Base-by-base conservation (phyloP, 2,797 vertebrate species). In the Hippocampus kuda region DNA sequence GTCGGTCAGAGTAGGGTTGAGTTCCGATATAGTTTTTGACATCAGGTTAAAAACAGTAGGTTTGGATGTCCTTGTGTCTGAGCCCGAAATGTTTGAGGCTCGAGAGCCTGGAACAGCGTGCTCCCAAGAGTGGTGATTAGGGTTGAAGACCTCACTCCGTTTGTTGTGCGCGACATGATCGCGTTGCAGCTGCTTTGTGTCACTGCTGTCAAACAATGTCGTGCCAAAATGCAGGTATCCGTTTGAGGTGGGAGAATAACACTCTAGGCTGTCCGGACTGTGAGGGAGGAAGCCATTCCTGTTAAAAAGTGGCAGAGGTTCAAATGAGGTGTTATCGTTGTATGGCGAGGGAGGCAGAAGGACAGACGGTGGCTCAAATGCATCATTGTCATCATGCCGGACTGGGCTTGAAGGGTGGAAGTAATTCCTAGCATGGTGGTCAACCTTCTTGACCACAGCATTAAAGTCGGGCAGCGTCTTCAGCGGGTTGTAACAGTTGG, bases 391-490 rank as follows among this genome's bases (percentile, higher is more conserved):
- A 42, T 41, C 16, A 0, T 84, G 76, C 5, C 83, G 88, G 72
- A 87, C 77, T 13, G 89, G 86, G 72, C 85, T 91, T 15, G 86
- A 79, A 70, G 85, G 86, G 74, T 68, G 88, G 61, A 90, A 80
- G 77, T 78, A 85, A 72, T 76, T 83, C 65, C 81, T 80, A 4
- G 80, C 71, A 13, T 79, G 85, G 53, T 79, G 76, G 24, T 89
- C 83, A 0, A 83, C 73, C 75, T 91, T 89, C 88, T 85, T 91
- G 84, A 93, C 92, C 89, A 90, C 92, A 82, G 91, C 87, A 86
- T 92, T 93, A 72, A 93, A 85, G 89, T 94, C 92, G 86, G 94
- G 94, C 72, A 94, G 91, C 85, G 89, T 92, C 85, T 91, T 93
- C 77, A 94, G 87, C 1, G 94, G 94, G 86, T 92, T 94, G 90